Evolutionary conservation across 1,140 invertebrate species (phyloP), one percentile per base, ranked within the genome.

Genomic region (Drosophila athabasca): DNA sequence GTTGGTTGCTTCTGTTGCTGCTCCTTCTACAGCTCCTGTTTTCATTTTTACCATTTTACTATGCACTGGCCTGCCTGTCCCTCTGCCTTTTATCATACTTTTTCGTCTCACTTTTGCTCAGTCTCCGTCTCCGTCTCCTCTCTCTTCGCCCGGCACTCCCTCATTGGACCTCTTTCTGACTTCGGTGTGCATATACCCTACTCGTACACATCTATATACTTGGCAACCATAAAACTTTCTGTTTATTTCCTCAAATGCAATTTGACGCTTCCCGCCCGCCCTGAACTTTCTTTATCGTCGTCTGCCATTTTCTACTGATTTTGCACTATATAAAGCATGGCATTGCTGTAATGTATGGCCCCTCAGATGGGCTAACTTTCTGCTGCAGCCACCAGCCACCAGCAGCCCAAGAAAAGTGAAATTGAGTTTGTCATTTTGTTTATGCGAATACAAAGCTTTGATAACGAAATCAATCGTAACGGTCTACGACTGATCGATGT

Each of bases 231-330:
- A 76, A 83, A 88, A 88, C 75, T 88, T 88, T 88, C 84, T 88
- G 83, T 88, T 88, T 88, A 89, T 88, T 88, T 88, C 79, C 83
- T 78, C 79, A 83, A 88, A 88, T 88, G 83, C 83, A 88, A 88
- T 88, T 88, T 88, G 80, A 66, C 76, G 79, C 76, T 79, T 35
- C 71, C 71, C 66, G 11, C 66, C 52, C 62, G 50, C 49, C 66
- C 51, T 19, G 39, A 67, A 82, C 71, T 82, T 79, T 79, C 79
- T 77, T 88, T 88, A 87, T 87, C 83, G 78, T 82, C 82, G 78
- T 82, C 82, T 87, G 82, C 67, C 78, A 87, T 87, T 87, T 87
- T 87, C 70, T 82, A 87, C 78, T 87, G 83, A 87, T 87, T 88
- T 87, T 83, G 79, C 83, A 83, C 83, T 88, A 83, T 88, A 88